Percentiles rank a stretch among this genome's conserved stretches.
phyloP scores from a whole-genome alignment of 2,888 invertebrate species.

The Oscheius sp. region DNA sequence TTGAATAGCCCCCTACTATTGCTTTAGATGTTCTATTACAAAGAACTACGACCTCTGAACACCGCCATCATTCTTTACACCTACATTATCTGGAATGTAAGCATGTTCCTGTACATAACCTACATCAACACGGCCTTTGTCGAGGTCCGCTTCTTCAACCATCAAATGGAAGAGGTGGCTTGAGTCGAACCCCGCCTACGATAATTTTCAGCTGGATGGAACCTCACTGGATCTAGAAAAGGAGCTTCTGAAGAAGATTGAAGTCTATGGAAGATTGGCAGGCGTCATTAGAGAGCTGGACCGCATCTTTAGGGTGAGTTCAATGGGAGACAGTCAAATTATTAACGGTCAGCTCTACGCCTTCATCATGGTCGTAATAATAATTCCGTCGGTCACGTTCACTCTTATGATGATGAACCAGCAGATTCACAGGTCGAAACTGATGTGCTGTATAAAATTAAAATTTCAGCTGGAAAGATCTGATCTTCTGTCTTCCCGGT shows the following conservation, averaged over 20 bases:
- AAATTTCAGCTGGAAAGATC: conserved; percentile 39
- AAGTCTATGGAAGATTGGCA: conserved; percentile 45
- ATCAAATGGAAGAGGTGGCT: conserved; percentile 41
- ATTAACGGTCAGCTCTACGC: conserved; percentile 42
- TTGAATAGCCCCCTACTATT: neutral
- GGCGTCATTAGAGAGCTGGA: conserved; percentile 51
- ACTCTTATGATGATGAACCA: conserved; percentile 59
- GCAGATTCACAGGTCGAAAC: conserved; percentile 40
- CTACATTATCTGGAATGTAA: conserved; percentile 53
- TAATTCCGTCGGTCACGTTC: conserved; percentile 40
- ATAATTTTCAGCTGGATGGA: conserved; percentile 41
- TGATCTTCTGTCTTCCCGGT: conserved; percentile 51
- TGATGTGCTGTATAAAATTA: neutral
- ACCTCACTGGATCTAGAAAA: conserved; percentile 35
- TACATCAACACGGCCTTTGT: conserved; percentile 52
- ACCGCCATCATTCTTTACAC: conserved; percentile 46
- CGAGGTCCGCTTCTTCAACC: conserved; percentile 54
- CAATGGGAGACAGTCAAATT: neutral
- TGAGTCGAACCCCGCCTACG: neutral
- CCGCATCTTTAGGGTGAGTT: conserved; percentile 46
- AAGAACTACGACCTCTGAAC: conserved; percentile 42
- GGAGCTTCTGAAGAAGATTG: conserved; percentile 41
- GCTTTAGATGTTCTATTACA: conserved; percentile 48
- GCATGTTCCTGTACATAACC: conserved; percentile 48
- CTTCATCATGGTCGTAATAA: conserved; percentile 46